Base-by-base conservation (phyloP, 2,113 vertebrate species). In the Fregata magnificens region DNA sequence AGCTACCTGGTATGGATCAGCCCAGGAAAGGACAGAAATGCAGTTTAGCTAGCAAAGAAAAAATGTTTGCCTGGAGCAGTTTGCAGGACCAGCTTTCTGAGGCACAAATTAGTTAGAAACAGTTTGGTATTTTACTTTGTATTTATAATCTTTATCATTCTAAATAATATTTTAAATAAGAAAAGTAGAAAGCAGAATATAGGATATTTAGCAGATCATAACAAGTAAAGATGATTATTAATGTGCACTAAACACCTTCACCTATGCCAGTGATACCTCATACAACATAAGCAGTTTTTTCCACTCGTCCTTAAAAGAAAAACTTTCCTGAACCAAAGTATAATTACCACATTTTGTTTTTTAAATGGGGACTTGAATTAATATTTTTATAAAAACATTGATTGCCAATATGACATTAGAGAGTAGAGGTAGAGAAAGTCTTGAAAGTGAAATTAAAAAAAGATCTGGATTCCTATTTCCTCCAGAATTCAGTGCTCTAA, bases 1-100 rank as follows among this genome's bases (percentile, higher is more conserved):
- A 95, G 92, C 94, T 97, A 97, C 97, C 96, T 95, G 93, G 95
- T 92, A 95, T 95, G 82, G 93, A 95, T 97, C 96, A 97, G 96
- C n/a, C 50, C 74, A 94, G 82, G 49, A 88, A 96, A 91, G 78
- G 89, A 91, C 87, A 91, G 91, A 90, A 94, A 88, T 14, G 44
- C 55, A 93, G 82, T 91, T 91, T 22, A 80, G 89, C 76, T 67
- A 59, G 87, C 67, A 77, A 91, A 90, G 82, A 80, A 96, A 95
- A 96, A 95, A 95, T 77, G 58, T 76, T 92, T 87, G 93, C 93
- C 94, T 87, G 81, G 45, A 97, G 95, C 86, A 66, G 66, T 83
- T 17, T 77, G 55, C 63, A 91, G 13, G 32, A 91, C 15, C 2
- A 61, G 58, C 52, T 94, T 94, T 95, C 69, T 84, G 58, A 93